A percentile compares a stretch with the other conserved stretches of the same genome.
phyloP scores from a whole-genome alignment of 2,113 vertebrate genomes.

The Corydoras maculifer region DNA sequence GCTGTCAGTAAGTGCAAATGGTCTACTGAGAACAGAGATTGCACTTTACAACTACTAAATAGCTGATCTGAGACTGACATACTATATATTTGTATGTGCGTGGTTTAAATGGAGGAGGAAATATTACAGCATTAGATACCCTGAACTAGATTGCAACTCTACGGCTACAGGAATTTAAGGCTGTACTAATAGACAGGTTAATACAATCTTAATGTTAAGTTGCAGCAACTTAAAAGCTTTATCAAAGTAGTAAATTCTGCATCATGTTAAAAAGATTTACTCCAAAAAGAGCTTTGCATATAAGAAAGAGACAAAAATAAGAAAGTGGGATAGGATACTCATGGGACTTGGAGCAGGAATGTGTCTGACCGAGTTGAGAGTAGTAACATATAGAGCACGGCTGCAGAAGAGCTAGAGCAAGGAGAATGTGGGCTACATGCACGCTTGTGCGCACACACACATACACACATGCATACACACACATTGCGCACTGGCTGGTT shows the following conservation, averaged over 20 bases:
- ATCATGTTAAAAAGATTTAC: background rate
- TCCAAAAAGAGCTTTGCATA: conserved; percentile 31
- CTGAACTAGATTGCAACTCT: conserved; percentile 17
- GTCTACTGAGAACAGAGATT: conserved; percentile 32
- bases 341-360: conserved; percentile 32
- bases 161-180: background rate
- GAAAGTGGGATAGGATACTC: conserved; percentile 50
- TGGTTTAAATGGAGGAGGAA: conserved; percentile 43
- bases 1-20: conserved; percentile 19
- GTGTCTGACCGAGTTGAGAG: conserved; percentile 34
- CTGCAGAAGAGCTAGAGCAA: conserved; percentile 11
- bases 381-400: conserved; percentile 23
- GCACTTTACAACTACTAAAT: conserved; percentile 31
- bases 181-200: conserved; percentile 1
- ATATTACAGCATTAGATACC: conserved; percentile 5
- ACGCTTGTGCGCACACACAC: too few species aligned
- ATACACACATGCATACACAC: background rate
- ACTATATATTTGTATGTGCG: conserved; percentile 22
- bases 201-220: background rate
- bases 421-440: background rate
- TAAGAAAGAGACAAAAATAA: conserved; percentile 30
- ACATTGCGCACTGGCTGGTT: background rate
- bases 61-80: conserved; percentile 31
- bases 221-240: too few species aligned
- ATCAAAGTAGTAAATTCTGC: too few species aligned